Percentiles rank a stretch among this genome's conserved stretches.
phyloP scores from a whole-genome alignment of 2,113 vertebrate genomes.

The Amazona guildingii region DNA sequence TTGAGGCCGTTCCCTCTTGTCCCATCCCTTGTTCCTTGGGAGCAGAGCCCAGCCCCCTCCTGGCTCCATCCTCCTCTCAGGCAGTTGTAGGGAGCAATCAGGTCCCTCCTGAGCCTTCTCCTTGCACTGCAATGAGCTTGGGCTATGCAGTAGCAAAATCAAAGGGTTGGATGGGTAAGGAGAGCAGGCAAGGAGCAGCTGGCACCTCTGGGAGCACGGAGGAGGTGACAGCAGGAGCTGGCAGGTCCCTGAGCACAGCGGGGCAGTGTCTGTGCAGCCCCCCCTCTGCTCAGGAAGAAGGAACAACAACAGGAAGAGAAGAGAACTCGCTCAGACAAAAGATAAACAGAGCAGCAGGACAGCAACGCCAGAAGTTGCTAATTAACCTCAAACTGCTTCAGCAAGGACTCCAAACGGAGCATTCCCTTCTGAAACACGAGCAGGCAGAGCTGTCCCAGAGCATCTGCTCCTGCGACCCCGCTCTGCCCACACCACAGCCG shows the following conservation, averaged over 20 bases:
- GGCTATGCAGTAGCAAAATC: neutral
- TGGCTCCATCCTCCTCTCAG: neutral
- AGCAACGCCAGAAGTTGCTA: constrained; percentile 32
- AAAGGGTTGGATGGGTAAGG: neutral
- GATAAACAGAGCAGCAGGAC: constrained; percentile 35
- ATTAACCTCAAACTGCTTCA: neutral
- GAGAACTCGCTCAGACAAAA: neutral
- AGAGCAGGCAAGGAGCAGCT: neutral
- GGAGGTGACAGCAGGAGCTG: neutral
- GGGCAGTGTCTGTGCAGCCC: neutral
- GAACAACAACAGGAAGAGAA: constrained; percentile 40
- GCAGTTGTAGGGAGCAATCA: neutral
- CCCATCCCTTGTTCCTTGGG: no score
- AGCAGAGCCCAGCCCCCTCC: neutral
- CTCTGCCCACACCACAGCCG: neutral
- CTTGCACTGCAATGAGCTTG: neutral
- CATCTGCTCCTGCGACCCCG: neutral
- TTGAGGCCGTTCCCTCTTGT: no score
- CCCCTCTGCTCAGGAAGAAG: neutral
- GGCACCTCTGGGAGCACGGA: neutral
- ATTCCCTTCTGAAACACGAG: neutral
- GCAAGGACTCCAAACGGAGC: neutral
- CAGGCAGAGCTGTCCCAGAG: neutral
- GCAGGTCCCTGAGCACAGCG: rapidly evolving
- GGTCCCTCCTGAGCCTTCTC: neutral